phyloP scores from a whole-genome alignment of 2,888 invertebrate genomes.

The Ommatoiulus sabulosus region DNA sequence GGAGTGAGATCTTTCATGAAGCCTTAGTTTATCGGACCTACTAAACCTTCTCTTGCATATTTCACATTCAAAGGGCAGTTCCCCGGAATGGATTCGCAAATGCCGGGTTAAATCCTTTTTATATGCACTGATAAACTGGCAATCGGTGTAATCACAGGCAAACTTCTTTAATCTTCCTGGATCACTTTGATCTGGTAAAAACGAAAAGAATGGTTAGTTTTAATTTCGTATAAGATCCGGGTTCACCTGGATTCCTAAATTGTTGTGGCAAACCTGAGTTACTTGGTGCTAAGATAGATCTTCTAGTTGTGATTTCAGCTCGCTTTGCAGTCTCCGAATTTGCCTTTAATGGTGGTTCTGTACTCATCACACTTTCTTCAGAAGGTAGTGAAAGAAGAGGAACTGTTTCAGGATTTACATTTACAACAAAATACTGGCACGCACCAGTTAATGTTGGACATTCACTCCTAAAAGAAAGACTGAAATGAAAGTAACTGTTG shows the following conservation, averaged over 20 bases:
- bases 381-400: constrained; percentile 1
- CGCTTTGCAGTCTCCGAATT: neutral
- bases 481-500: neutral
- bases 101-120: constrained; percentile 56
- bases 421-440: constrained; percentile 37
- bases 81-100: constrained; percentile 56
- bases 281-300: neutral
- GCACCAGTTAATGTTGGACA: neutral
- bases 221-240: neutral
- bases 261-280: neutral
- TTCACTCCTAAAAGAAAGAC: constrained; percentile 8
- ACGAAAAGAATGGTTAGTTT: neutral
- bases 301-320: neutral
- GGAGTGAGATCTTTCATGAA: constrained; percentile 52
- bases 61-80: constrained; percentile 51
- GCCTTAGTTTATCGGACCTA: constrained; percentile 53
- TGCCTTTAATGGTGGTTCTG: neutral
- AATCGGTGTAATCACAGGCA: neutral
- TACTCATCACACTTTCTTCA: neutral
- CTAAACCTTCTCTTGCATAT: constrained; percentile 53
- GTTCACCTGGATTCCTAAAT: neutral
- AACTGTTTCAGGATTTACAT: constrained; percentile 8
- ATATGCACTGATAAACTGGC: constrained; percentile 52
- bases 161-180: constrained; percentile 12
- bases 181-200: neutral